Evolutionary conservation across 1,140 invertebrate species (phyloP), one percentile per base, ranked within the genome.

Genomic region (Ooceraea biroi): DNA sequence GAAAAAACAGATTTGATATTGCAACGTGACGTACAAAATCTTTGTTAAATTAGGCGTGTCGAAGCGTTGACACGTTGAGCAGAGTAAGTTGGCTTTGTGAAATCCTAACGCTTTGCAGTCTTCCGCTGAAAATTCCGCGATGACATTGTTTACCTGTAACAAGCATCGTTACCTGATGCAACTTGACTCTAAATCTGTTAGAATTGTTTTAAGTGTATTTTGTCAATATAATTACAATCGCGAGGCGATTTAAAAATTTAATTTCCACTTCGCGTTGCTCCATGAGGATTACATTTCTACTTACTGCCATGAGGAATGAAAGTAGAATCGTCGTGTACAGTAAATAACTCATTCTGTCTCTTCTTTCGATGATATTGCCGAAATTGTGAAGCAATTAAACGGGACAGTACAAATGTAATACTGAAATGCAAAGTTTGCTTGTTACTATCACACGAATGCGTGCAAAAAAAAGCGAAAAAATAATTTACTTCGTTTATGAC

Each of bases 81-180:
- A 99, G 88, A 98, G 93, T 74, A 99, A 94, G 93, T 97, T 97
- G 3, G 97, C 96, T 95, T 97, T 98, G 61, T 98, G 97, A 83
- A 98, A 98, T 17, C 98, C 98, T 61, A 98, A 92, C n/a, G 95
- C 94, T 92, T 96, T 96, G 94, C 98, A 99, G 92, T 98, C 97
- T 92, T 98, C 97, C 44, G 96, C 95, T 4, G 96, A 95, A 93
- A 97, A 97, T 90, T 97, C 95, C n/a, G 94, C 90, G 44, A 36
- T 66, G 11, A 65, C 82, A 65, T 74, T 46, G 36, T 69, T 46
- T 1, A 65, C 3, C 87, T 89, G 36, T 46, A 27, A 71, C 27
- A 57, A 55, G 55, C 12, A 78, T 48, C 8, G 17, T 63, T 17
- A 14, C 7, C 46, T 63, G 57, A 50, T n/a, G 3, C 25, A 36